These are phyloP conservation scores for Melanerpes aurifrons DNA, from an alignment of 2,113 vertebrate genomes.

Conservation along the genomic window DNA sequence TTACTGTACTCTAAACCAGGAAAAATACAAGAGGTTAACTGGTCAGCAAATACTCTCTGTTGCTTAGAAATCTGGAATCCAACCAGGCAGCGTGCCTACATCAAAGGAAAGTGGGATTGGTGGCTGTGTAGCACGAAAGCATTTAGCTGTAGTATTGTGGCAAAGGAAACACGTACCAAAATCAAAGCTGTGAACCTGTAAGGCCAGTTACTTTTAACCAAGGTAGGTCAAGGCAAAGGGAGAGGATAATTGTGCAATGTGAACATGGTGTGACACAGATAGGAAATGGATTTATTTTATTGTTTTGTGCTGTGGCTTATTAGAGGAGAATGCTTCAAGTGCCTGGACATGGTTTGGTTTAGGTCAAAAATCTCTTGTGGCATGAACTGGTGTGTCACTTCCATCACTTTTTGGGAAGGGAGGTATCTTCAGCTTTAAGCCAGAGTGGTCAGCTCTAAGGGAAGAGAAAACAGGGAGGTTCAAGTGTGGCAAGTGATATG, in stretches of 20 bases:
- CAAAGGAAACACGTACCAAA: not conserved
- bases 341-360: not conserved
- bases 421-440: not conserved
- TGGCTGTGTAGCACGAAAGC: not conserved
- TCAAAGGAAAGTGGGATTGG: not conserved
- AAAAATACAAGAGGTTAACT: not conserved
- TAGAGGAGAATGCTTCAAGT: not conserved
- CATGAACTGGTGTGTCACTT: not conserved
- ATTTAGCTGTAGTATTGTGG: not conserved
- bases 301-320: not conserved
- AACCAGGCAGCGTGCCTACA: not conserved
- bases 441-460: not conserved
- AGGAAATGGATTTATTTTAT: not conserved
- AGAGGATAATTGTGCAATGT: not conserved
- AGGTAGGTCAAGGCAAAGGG: not conserved
- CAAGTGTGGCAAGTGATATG: not conserved
- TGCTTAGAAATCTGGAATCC: not conserved
- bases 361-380: not conserved
- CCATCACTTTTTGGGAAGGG: not conserved
- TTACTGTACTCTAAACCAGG: not conserved
- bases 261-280: not conserved
- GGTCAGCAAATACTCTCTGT: not conserved
- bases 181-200: not conserved
- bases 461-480: not conserved
- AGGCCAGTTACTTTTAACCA: not conserved